Conservation (phyloP, 2,888 invertebrate species). For the Pemphredon lugubris region DNA sequence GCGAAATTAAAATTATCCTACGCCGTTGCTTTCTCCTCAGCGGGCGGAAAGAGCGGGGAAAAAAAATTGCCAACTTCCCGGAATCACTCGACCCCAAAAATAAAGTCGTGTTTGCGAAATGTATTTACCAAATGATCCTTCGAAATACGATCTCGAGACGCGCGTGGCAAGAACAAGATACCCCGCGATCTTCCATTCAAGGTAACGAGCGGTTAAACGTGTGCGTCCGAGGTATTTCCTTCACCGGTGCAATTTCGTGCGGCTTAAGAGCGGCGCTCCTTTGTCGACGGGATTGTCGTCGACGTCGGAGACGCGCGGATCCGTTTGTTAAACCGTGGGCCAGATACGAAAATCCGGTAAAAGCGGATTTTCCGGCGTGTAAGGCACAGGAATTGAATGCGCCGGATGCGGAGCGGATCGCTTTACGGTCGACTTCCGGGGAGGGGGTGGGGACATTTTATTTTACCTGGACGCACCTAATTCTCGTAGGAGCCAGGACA, state of each 20-base stretch:
- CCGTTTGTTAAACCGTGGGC: constrained; percentile 23
- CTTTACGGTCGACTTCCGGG: constrained; percentile 70
- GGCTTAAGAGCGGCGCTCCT: constrained; percentile 19
- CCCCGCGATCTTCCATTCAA: too few species aligned
- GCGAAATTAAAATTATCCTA: too few species aligned
- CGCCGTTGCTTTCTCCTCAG: too few species aligned
- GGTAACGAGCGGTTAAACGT: too few species aligned
- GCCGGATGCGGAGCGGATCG: constrained; percentile 65
- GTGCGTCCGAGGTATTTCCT: too few species aligned
- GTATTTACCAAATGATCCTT: too few species aligned
- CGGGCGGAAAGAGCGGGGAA: too few species aligned
- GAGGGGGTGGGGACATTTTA: constrained; percentile 32
- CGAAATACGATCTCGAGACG: too few species aligned
- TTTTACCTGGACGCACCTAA: constrained; percentile 31
- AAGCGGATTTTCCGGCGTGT: constrained; percentile 64
- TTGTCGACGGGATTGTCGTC: constrained; percentile 34
- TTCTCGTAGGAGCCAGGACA: neutral
- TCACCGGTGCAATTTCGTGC: constrained; percentile 9
- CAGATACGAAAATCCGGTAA: constrained; percentile 64
- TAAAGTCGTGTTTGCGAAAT: too few species aligned
- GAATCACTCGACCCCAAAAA: too few species aligned
- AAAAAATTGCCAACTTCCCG: too few species aligned
- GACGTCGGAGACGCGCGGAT: constrained; percentile 9
- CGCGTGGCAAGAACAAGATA: too few species aligned
- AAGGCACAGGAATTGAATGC: constrained; percentile 59